These are phyloP conservation scores for Taurulus bubalis DNA, from an alignment of 2,113 vertebrate species.

Conservation along the genomic window DNA sequence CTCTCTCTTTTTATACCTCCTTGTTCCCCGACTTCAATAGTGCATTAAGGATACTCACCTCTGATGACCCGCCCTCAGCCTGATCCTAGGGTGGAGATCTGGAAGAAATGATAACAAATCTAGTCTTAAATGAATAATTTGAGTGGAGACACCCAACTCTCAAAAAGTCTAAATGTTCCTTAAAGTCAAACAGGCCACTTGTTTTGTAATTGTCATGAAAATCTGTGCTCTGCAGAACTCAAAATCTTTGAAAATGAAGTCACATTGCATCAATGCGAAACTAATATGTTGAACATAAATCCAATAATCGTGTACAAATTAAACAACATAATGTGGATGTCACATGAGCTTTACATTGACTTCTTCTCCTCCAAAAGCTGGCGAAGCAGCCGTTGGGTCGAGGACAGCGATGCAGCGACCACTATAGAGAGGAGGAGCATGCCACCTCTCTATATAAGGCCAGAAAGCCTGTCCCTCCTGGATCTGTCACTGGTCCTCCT, in stretches of 20 bases:
- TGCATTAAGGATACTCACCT: not conserved
- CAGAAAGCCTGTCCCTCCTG: constrained; percentile 70
- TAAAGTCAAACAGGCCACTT: not conserved
- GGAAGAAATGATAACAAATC: not conserved
- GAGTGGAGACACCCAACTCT: not conserved
- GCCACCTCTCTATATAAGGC: constrained; percentile 80
- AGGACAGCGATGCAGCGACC: constrained; percentile 56
- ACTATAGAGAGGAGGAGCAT: constrained; percentile 79
- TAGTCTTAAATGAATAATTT: not conserved
- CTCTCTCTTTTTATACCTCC: constrained; percentile 36
- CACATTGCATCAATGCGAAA: not conserved
- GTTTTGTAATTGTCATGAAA: not conserved
- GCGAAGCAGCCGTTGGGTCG: not conserved
- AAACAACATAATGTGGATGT: not conserved
- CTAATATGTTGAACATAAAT: not conserved
- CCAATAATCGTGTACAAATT: too few relatives aligned
- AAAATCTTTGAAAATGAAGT: not conserved
- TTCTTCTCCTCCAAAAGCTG: constrained; percentile 15
- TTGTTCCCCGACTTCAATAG: not conserved
- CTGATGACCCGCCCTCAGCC: not conserved
- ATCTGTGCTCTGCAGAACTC: not conserved
- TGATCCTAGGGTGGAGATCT: not conserved
- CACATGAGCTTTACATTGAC: not conserved
- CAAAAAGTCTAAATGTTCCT: not conserved
- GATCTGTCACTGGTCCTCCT: constrained; percentile 74